Evolutionary conservation across 2,113 vertebrate species (phyloP).

Genomic region (Okapia johnstoni): DNA sequence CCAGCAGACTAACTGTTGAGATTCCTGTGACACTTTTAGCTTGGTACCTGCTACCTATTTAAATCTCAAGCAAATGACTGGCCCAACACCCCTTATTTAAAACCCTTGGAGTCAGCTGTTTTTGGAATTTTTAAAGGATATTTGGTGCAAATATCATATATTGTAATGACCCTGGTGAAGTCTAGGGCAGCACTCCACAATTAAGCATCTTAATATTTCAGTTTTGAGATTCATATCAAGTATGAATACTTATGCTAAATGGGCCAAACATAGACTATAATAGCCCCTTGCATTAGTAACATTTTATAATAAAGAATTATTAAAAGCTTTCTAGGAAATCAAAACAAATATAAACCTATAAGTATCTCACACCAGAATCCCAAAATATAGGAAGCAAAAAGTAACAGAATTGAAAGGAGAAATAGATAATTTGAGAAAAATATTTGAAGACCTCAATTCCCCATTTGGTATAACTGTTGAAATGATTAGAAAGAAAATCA

Average conservation of each 20-base stretch:
- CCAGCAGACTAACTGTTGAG: neutral
- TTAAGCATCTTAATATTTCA: neutral
- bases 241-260: neutral
- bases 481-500: neutral
- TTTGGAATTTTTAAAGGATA: neutral
- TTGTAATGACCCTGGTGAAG: neutral
- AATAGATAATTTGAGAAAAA: neutral
- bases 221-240: neutral
- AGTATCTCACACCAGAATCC: neutral
- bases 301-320: neutral
- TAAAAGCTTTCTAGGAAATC: neutral
- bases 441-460: neutral
- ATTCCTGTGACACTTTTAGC: neutral
- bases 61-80: neutral
- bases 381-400: neutral
- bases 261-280: neutral
- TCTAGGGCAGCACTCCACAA: neutral
- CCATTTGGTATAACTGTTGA: neutral
- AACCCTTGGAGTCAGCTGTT: neutral
- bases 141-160: neutral
- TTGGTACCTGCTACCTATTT: neutral
- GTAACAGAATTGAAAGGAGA: neutral
- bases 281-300: neutral
- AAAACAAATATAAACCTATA: neutral
- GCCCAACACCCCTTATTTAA: neutral